These are phyloP conservation scores for Sminthurides bifidus DNA, from an alignment of 1,140 invertebrate species.

Conservation along the genomic window DNA sequence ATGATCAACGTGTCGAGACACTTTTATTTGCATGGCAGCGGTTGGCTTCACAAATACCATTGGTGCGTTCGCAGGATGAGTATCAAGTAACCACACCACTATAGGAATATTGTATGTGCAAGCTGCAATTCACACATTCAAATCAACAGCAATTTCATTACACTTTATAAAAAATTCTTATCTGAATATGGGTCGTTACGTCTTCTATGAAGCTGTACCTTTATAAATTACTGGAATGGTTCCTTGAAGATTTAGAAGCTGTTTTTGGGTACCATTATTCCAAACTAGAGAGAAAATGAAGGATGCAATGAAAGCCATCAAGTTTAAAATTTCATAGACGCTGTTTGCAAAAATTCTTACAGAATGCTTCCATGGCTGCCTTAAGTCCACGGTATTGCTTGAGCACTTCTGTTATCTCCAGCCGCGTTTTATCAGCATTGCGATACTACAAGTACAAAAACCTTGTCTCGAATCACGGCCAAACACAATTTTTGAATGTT, in stretches of 20 bases:
- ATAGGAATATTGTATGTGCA: conserved; percentile 91
- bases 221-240: conserved; percentile 87
- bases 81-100: conserved; percentile 90
- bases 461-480: too few relatives aligned
- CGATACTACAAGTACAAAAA: conserved; percentile 51
- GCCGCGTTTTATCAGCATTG: conserved; percentile 58
- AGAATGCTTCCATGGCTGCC: conserved; percentile 50
- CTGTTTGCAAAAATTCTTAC: conserved; percentile 43
- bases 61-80: conserved; percentile 93
- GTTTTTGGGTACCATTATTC: conserved; percentile 72
- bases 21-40: conserved; percentile 85
- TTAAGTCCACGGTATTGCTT: conserved; percentile 58
- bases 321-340: conserved; percentile 9
- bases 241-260: conserved; percentile 72
- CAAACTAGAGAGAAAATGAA: conserved; percentile 53
- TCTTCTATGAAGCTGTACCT: conserved; percentile 40
- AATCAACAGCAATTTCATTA: not conserved
- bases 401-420: conserved; percentile 58
- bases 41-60: conserved; percentile 96
- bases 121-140: conserved; percentile 40
- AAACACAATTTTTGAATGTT: too few relatives aligned
- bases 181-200: not conserved
- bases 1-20: conserved; percentile 84
- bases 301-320: conserved; percentile 4
- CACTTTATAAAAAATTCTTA: not conserved